Evolutionary conservation across 2,113 vertebrate species (phyloP).

Genomic region (Lophotis ruficrista): DNA sequence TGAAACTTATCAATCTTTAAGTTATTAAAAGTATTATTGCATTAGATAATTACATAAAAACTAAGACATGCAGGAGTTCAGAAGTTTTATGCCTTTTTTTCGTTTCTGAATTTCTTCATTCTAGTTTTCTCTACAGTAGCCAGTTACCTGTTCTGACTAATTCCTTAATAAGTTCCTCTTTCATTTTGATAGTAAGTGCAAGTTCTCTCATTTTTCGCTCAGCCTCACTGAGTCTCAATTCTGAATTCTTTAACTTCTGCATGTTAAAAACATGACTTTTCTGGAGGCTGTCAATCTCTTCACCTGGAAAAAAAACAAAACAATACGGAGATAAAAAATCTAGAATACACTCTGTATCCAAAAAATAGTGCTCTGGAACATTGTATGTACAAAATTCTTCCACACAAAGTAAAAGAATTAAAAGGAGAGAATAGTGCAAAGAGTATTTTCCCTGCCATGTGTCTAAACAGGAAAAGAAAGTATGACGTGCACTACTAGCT

Average conservation of each 20-base stretch:
- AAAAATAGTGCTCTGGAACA: neutral
- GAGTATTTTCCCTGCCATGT: neutral
- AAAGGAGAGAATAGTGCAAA: neutral
- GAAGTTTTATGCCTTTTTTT: neutral
- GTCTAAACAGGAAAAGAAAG: neutral
- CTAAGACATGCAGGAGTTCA: neutral
- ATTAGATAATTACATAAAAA: neutral
- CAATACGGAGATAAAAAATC: neutral
- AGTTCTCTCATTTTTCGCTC: constrained; percentile 85
- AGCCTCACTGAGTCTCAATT: constrained; percentile 70
- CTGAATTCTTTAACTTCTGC: constrained; percentile 75
- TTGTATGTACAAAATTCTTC: neutral
- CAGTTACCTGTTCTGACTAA: constrained; percentile 86
- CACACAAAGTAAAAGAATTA: neutral
- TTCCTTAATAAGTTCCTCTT: constrained; percentile 89
- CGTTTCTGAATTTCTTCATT: neutral
- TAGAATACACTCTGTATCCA: neutral
- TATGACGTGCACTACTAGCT: neutral
- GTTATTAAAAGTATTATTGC: neutral
- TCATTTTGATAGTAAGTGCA: constrained; percentile 85
- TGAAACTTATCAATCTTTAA: neutral
- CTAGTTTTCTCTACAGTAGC: neutral
- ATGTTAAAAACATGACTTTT: constrained; percentile 72
- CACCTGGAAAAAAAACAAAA: constrained; percentile 64
- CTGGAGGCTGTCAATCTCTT: constrained; percentile 71